Base-by-base conservation (phyloP, 1,140 invertebrate genomes). In the Bombus balteatus region DNA sequence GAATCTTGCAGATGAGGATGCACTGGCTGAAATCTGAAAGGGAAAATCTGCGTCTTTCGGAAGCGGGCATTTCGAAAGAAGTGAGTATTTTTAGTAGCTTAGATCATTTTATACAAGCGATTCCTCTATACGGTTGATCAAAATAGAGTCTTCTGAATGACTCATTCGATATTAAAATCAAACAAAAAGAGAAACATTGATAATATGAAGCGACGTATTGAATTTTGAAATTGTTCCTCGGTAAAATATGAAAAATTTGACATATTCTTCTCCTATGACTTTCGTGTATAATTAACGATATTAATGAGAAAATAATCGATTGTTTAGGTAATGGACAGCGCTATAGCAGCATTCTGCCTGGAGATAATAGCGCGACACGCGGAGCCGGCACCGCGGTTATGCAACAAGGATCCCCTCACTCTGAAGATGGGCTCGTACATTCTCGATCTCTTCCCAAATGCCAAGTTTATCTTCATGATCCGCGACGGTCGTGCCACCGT, bases 401-500 rank as follows among this genome's bases (percentile, higher is more conserved):
- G 99, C 96, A 99, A 99, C 96, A 99, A 99, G 95, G 99, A 99
- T 96, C 99, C 99, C 32, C 97, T 99, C 81, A 99, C 98, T 32
- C 96, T 99, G 68, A 99, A 99, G 96, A 99, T 99, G 95, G 98
- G 99, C 90, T 97, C 98, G 43, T 98, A 98, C 94, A 97, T 97
- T 87, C 96, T 97, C 72, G 97, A 98, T 89, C 95, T 98, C 70
- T 97, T 97, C 94, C 97, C 97, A 84, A 97, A 98, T 93, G 97
- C 99, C 59, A 99, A 99, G 95, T 99, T 99, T 95, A 96, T 99
- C 90, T 98, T 99, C 94, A 99, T 99, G 98, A 97, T 99, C 75
- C 97, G 99, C 88, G 99, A 99, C 94, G 99, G 99, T 6, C 96
- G 99, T 80, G 99, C 99, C 53, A 99, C 98, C 18, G 99, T 99